Conservation (phyloP, 2,113 vertebrate genomes). For the Colaptes auratus region DNA sequence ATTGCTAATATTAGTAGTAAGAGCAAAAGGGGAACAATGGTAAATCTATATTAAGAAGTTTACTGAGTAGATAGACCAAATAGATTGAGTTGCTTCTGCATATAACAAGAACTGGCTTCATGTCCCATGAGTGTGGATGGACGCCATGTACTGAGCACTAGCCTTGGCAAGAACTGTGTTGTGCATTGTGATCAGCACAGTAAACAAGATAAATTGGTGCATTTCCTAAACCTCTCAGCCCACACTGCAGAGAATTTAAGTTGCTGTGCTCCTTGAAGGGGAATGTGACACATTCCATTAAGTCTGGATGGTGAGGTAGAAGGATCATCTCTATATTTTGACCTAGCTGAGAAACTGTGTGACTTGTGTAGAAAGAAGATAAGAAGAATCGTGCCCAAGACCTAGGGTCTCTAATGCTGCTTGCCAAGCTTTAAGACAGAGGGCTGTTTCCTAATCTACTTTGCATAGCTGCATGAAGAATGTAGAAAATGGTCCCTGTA, state of each 20-base stretch:
- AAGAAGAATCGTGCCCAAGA: background rate
- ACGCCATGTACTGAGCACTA: background rate
- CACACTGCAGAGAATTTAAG: background rate
- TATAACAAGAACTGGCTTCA: background rate
- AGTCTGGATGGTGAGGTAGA: background rate
- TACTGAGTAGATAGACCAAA: background rate
- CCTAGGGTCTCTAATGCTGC: background rate
- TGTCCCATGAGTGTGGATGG: fast-evolving
- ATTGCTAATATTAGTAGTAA: background rate
- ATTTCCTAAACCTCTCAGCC: background rate
- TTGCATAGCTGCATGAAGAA: background rate
- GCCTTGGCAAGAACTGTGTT: background rate
- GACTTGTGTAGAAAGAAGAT: background rate
- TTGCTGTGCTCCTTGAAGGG: background rate
- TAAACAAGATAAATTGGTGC: background rate
- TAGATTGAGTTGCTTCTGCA: background rate
- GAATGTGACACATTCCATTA: background rate
- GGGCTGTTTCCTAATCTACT: background rate
- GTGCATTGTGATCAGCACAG: background rate
- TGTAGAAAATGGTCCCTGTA: background rate
- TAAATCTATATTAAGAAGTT: background rate
- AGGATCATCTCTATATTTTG: background rate
- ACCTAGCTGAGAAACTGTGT: background rate
- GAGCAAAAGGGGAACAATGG: background rate
- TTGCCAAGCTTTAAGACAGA: background rate